Base-by-base conservation (phyloP, 2,888 invertebrate genomes). In the Thyatira batis region DNA sequence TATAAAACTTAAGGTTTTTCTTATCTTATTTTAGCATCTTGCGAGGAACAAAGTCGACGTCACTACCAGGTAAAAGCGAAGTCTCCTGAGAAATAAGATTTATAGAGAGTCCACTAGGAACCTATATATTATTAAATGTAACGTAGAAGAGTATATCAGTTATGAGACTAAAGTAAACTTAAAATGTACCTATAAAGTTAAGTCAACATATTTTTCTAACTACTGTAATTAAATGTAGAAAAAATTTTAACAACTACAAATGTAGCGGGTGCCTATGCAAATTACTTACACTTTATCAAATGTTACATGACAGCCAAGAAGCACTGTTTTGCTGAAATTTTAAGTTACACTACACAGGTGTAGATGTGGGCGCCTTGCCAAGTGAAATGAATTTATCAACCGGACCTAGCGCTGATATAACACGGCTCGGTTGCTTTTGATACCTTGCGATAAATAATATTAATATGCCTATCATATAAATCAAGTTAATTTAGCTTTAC, bases 381-480 rank as follows among this genome's bases (percentile, higher is more conserved):
- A 65, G 51, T 51, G 33, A 65, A 70, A 75, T 73, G 63, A 65
- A 73, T 67, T 75, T 73, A 73, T 68, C 67, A 73, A 60, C 62
- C 52, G 50, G 39, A 60, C 52, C 43, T 51, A 51, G 25, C 58
- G 48, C 45, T 52, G 61, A 66, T 61, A 67, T 51, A 43, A 27
- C 17, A 58, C 51, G 44, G 46, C 49, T 20, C 10, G 48, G 53
- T 45, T 55, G 52, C 54, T 55, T 45, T 20, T 49, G 39, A 53
- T 54, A 39, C 39, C 4, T 39, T 6, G 17, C n/a, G 1, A 1
- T 17, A 39, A 39, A 33, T 9, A 30, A 30, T 11, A 30, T 9
- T 11, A 11, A 1, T 30, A 11, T 13, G n/a, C n/a, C n/a, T n/a
- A n/a, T n/a, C n/a, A n/a, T 39, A 17, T 6, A 17, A 17, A 39